Base-by-base conservation (phyloP, 1,140 invertebrate species). In the Hylaeus volcanicus region DNA sequence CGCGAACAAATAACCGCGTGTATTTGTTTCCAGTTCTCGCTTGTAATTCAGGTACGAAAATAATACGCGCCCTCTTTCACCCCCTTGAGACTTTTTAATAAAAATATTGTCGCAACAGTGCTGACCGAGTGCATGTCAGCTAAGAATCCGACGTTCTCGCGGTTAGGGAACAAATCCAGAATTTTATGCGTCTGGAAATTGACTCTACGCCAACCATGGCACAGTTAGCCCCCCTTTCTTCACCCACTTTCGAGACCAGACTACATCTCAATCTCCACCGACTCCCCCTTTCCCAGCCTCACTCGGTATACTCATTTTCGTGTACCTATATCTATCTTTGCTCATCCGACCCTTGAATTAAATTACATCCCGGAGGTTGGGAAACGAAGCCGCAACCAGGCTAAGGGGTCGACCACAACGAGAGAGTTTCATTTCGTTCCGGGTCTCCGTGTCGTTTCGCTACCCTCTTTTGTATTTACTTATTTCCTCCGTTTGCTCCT, bases 291-390 rank as follows among this genome's bases (percentile, higher is more conserved):
- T 43, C 48, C 39, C 11, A 11, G 5, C 1, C 6, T 11, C 56
- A 43, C 68, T 51, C 75, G 68, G 39, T 84, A 79, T 79, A 37
- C 68, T 76, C 65, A 79, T 85, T 84, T 85, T 84, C 68, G 66
- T 63, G 77, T 55, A 61, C 43, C 72, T 85, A 77, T 85, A 85
- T 85, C 78, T 84, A 74, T 81, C 83, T 85, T 73, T 81, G 60
- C 83, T 81, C 83, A 85, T 81, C 78, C 83, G 78, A 84, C 84
- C 73, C 78, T 85, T 70, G 84, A 85, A 85, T 85, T 85, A 85
- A 85, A 85, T 85, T 85, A 85, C 83, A 85, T 45, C 83, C 51
- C 41, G 60, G 78, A 81, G 83, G 82, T 81, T 55, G 45, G 60
- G 61, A 63, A 71, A 81, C 43, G 79, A 61, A 69, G 61, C 53